Percentiles rank a stretch among this genome's conserved stretches.
Evolutionary conservation across 2,113 vertebrate species (phyloP).

Genomic region (Apus apus): DNA sequence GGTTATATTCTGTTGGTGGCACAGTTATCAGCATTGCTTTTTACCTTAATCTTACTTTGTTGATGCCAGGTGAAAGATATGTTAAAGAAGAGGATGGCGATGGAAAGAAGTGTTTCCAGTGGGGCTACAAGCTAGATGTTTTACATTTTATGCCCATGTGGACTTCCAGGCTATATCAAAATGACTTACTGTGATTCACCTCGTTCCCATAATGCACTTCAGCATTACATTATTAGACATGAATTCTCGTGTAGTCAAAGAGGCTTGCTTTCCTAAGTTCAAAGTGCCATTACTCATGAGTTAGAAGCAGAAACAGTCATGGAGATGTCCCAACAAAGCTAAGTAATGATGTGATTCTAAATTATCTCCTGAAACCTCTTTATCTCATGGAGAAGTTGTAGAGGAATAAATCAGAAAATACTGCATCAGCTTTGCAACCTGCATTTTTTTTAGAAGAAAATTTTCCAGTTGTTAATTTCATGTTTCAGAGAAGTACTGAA

Average conservation of each 20-base stretch:
- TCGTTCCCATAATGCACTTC: not conserved
- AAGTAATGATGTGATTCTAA: not conserved
- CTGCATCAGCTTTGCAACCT: not conserved
- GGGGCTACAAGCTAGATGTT: not conserved
- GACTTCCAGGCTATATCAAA: not conserved
- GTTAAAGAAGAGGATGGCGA: not conserved
- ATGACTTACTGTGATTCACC: constrained; percentile 17
- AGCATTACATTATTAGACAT: not conserved
- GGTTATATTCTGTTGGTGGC: not conserved
- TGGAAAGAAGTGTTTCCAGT: not conserved
- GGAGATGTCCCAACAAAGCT: not conserved
- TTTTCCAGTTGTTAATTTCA: not conserved
- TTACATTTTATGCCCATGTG: not conserved
- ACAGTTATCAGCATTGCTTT: not conserved
- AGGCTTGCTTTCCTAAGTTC: not conserved
- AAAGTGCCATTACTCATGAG: not conserved
- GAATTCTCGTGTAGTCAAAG: not conserved
- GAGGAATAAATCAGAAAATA: not conserved
- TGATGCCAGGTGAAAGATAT: not conserved
- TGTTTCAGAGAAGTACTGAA: not conserved
- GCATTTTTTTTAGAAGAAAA: not conserved
- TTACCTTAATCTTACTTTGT: not conserved
- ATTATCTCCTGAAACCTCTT: not conserved
- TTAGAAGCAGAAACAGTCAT: constrained; percentile 4
- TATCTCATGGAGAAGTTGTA: not conserved